Percentiles rank a stretch among this genome's conserved stretches.
These are phyloP conservation scores for Hypselothyrea guttata DNA, from an alignment of 2,888 invertebrate genomes.

Conservation along the genomic window DNA sequence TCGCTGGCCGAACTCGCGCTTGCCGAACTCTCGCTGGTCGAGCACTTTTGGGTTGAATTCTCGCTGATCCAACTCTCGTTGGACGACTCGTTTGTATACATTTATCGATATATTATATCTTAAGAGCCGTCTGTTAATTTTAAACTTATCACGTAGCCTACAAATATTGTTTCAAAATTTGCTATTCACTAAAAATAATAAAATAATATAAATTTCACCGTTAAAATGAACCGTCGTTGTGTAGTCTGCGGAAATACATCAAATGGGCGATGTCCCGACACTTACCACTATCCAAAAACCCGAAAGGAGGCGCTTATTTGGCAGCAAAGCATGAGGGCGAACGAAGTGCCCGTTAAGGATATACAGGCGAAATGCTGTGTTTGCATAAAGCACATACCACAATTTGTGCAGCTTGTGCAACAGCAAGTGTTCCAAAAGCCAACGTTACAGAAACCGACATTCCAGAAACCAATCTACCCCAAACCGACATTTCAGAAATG, in stretches of 20 bases:
- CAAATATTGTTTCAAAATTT: not conserved
- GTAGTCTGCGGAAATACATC: constrained; percentile 54
- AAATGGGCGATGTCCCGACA: constrained; percentile 14
- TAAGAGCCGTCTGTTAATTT: not conserved
- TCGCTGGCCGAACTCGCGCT: too few species aligned
- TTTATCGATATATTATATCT: too few species aligned
- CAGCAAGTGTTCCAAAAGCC: constrained; percentile 10
- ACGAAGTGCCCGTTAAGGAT: constrained; percentile 28
- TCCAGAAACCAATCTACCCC: not conserved
- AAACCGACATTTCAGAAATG: too few species aligned
- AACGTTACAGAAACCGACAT: not conserved
- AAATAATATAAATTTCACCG: constrained; percentile 13
- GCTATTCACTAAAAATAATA: not conserved
- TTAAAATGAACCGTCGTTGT: constrained; percentile 51
- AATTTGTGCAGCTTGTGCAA: constrained; percentile 52
- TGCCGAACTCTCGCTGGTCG: too few species aligned
- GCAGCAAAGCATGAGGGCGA: constrained; percentile 59
- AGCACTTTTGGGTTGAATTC: too few species aligned
- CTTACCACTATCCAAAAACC: constrained; percentile 48
- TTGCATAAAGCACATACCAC: constrained; percentile 59
- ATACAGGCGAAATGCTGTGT: constrained; percentile 55
- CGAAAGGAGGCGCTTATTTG: constrained; percentile 59
- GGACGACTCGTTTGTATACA: too few species aligned
- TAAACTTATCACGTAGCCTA: too few species aligned
- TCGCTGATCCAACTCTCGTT: too few species aligned